Base-by-base conservation (phyloP, 2,888 invertebrate species). In the Psylliodes chrysocephalus region DNA sequence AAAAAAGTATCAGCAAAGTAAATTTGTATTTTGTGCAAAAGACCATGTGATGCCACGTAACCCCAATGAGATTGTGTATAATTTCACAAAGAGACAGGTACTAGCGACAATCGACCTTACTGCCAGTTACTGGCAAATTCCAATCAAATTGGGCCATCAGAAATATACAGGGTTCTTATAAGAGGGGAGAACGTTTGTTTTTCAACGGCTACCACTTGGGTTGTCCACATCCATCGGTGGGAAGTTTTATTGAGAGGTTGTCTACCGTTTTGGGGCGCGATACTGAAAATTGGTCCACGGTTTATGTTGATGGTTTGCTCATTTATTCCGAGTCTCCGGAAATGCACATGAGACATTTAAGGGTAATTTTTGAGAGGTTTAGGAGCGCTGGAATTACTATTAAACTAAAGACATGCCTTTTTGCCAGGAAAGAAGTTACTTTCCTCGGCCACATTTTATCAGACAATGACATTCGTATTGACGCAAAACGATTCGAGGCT, bases 81-180 rank as follows among this genome's bases (percentile, higher is more conserved):
- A 38, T 40, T 57, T 67, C 54, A 33, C 25, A 30, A n/a, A 17
- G 12, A 54, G 54, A 4, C 38, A 40, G 3, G 28, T 57, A n/a
- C 1, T 67, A 3, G 57, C 60, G 25, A 64, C 64, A 4, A 38
- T 67, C 3, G 67, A 67, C 18, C 30, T 57, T 15, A 61, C 67
- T 8, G 60, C 64, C 0, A 42, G 57, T 1, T 64, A 67, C 44
- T 67, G 67, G 67, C 72, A 72, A 59, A 60, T 72, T 14, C 52
- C 57, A 1, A 63, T 72, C 10, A 3, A n/a, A 1, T 25, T 38
- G 0, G 63, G 60, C 5, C 28, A 63, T 42, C n/a, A 44, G 1
- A 56, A 67, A 42, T 71, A 64, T 57, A 66, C 63, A 0, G 72
- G 67, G 0, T 70, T 72, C 53, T 10, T 64, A 6, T 67, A 57